These are phyloP conservation scores for Herpetotheres cachinnans DNA, from an alignment of 2,113 vertebrate species.

Conservation along the genomic window DNA sequence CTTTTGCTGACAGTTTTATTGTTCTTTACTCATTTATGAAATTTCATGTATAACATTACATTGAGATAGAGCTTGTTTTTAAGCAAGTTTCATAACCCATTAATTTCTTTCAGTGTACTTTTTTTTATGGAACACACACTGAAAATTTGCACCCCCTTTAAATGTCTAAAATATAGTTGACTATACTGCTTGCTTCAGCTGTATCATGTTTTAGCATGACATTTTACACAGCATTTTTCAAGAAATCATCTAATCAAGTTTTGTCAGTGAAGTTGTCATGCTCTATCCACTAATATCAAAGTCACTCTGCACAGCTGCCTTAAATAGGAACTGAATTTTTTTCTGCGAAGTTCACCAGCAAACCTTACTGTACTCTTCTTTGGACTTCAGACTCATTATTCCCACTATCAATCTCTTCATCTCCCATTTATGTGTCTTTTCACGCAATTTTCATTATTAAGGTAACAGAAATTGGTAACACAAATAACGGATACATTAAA, in stretches of 20 bases:
- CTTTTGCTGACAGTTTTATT: neutral
- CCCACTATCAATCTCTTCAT: neutral
- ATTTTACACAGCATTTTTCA: neutral
- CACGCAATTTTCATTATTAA: neutral
- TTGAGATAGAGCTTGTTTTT: neutral
- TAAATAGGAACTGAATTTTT: neutral
- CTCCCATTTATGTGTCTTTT: neutral
- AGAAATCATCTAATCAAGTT: neutral
- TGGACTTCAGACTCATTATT: neutral
- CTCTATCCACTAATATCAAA: neutral
- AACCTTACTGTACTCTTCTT: neutral
- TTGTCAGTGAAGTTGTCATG: neutral
- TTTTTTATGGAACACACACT: neutral
- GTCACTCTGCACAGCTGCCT: neutral
- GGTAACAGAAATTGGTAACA: neutral
- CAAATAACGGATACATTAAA: too few relatives aligned
- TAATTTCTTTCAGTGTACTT: neutral
- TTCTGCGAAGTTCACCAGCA: neutral
- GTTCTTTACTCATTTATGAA: neutral
- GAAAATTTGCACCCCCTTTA: neutral
- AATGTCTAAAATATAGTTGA: neutral
- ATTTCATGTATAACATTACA: neutral
- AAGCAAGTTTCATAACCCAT: neutral
- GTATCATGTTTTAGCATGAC: neutral
- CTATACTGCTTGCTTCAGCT: neutral